phyloP scores from a whole-genome alignment of 92 coral and sea anemone species.

The Montipora capitata region DNA sequence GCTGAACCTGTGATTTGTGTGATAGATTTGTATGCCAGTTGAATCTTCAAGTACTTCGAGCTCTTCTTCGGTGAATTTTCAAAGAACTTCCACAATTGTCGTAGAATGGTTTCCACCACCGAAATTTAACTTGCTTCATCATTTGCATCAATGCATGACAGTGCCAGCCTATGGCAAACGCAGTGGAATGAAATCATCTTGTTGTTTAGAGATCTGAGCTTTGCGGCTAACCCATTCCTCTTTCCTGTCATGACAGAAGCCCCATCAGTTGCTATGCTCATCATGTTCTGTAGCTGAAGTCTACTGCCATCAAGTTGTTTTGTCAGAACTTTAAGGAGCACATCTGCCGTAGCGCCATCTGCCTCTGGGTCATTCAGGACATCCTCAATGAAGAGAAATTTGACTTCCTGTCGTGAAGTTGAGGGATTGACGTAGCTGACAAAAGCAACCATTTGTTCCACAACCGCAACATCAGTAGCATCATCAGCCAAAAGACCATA shows the following conservation, averaged over 20 bases:
- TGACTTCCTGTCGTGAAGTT: neutral
- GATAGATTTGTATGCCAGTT: slow-evolving; percentile 25
- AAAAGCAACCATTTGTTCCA: too few relatives aligned
- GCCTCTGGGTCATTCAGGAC: slow-evolving; percentile 43
- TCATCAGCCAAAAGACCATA: slow-evolving; percentile 47
- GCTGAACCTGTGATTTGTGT: slow-evolving; percentile 25
- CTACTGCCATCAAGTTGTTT: slow-evolving; percentile 37
- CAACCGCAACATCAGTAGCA: slow-evolving; percentile 16
- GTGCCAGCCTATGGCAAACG: slow-evolving; percentile 62
- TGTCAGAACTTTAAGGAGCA: slow-evolving; percentile 39
- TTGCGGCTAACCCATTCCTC: slow-evolving; percentile 56
- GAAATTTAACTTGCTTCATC: slow-evolving; percentile 33
- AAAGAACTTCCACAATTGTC: slow-evolving; percentile 33
- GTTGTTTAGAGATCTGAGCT: slow-evolving; percentile 37
- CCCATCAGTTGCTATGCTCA: slow-evolving; percentile 50
- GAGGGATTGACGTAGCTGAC: too few relatives aligned
- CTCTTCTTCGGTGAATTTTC: slow-evolving; percentile 48
- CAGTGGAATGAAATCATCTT: slow-evolving; percentile 53
- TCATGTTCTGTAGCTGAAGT: slow-evolving; percentile 45
- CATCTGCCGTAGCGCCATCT: slow-evolving; percentile 52
- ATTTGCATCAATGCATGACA: slow-evolving; percentile 47
- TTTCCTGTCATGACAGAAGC: slow-evolving; percentile 53
- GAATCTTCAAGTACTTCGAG: slow-evolving; percentile 37
- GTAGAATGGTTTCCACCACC: slow-evolving; percentile 41
- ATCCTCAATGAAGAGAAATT: slow-evolving; percentile 51